Percentiles rank a stretch among this genome's conserved stretches.
These are phyloP conservation scores for Tetanocera ferruginea DNA, from an alignment of 2,888 invertebrate species.

Conservation along the genomic window DNA sequence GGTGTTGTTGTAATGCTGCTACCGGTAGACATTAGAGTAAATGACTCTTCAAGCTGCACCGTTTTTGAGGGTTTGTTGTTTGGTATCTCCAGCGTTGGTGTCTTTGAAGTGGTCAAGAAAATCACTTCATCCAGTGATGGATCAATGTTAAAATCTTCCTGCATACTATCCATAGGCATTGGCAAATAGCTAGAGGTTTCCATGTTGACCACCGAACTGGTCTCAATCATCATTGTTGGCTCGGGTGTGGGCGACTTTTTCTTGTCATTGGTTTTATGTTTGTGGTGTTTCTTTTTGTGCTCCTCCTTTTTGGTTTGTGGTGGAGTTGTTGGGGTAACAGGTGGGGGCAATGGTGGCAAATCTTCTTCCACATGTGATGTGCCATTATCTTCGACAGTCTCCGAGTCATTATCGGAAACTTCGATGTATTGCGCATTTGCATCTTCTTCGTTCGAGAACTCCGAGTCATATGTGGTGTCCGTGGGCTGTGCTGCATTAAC, in stretches of 20 bases:
- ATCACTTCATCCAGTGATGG: conserved; percentile 66
- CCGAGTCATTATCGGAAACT: conserved; percentile 60
- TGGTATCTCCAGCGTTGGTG: conserved; percentile 58
- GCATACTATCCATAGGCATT: conserved; percentile 59
- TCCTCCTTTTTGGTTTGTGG: conserved; percentile 62
- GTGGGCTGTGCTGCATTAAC: conserved; percentile 53
- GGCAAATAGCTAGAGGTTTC: conserved; percentile 62
- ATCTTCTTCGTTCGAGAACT: conserved; percentile 64
- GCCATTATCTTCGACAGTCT: conserved; percentile 38
- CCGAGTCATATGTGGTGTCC: conserved; percentile 62
- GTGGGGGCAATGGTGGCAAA: conserved; percentile 44
- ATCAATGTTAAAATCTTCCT: conserved; percentile 54
- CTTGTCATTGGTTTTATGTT: conserved; percentile 59
- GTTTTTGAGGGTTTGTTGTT: conserved; percentile 7
- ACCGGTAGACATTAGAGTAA: conserved; percentile 14
- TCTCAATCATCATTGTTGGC: conserved; percentile 62
- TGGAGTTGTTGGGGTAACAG: conserved; percentile 42
- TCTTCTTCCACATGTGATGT: conserved; percentile 47
- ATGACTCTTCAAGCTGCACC: conserved; percentile 28
- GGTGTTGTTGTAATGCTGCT: conserved; percentile 51
- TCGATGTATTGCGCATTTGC: conserved; percentile 63
- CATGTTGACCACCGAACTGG: conserved; percentile 63
- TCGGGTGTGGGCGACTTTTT: conserved; percentile 49
- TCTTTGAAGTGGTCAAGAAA: conserved; percentile 65
- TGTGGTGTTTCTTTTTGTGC: conserved; percentile 60